Evolutionary conservation across 2,113 vertebrate genomes (phyloP), one percentile per base, ranked within the genome.

Genomic region (human (Homo sapiens)): DNA sequence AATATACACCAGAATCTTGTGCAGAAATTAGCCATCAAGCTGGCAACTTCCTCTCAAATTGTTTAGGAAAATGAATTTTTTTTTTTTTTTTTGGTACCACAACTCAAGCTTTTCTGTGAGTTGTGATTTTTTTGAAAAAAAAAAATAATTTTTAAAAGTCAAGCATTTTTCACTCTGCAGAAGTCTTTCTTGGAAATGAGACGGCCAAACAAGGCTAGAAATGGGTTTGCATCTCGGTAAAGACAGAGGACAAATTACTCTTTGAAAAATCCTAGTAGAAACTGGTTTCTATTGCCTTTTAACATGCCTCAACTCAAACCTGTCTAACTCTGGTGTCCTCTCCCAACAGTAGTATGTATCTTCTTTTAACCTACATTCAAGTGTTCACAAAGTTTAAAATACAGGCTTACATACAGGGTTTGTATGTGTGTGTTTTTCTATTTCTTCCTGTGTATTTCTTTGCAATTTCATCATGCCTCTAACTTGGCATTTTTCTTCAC

Each of bases 191-290:
- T 95, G 14, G 20, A 89, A 97, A 89, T 1, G 84, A 3, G 7
- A 61, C 4, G 68, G 59, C 27, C 40, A 94, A 80, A 2, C 8
- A 75, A 89, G n/a, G 8, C 61, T 35, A 83, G 27, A 59, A 83
- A 90, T 66, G 35, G 3, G 20, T 40, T 92, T 85, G 8, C 22
- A 22, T 96, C 35, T 93, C 35, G 70, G 6, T 25, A 72, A 25
- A 73, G 25, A 72, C 6, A 52, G 17, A 55, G 27, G 38, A 50
- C 27, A 94, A 88, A 72, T 20, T 55, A 86, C 1, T 91, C 32
- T 72, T 22, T 66, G 57, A 70, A 87, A 81, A 80, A 68, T 55
- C 22, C 8, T 75, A 27, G 52, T 90, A 8, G 66, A 96, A 90
- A 48, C 4, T 72, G 40, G 3, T 55, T 81, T 80, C 14, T 66